These are phyloP conservation scores for Diacarnus erythraeanus DNA, from an alignment of 37 sponge, comb jelly and placozoan genomes.

Conservation along the genomic window DNA sequence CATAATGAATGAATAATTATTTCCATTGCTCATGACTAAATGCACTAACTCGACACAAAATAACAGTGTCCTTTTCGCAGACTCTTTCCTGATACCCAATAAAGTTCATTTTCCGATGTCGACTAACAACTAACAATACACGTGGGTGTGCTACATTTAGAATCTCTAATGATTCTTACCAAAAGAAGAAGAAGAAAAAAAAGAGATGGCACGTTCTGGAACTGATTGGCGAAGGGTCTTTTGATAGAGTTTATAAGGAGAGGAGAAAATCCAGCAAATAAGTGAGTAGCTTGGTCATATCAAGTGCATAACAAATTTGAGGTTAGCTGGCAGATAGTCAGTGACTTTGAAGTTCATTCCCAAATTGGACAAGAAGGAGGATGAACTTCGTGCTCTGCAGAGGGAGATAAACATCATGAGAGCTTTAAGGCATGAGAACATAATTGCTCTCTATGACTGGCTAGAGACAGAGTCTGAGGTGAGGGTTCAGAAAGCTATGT, in stretches of 20 bases:
- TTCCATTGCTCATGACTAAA: neutral
- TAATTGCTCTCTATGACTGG: slow-evolving; percentile 86
- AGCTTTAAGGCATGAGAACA: slow-evolving; percentile 76
- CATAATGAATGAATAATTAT: too few relatives aligned
- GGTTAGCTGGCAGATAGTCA: slow-evolving; percentile 18
- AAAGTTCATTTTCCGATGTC: slow-evolving; percentile 80
- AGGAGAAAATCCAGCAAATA: slow-evolving; percentile 58
- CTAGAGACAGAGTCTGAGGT: slow-evolving; percentile 90
- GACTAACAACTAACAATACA: too few relatives aligned
- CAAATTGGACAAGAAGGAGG: slow-evolving; percentile 67
- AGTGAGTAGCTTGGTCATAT: slow-evolving; percentile 15
- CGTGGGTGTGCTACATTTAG: slow-evolving; percentile 8
- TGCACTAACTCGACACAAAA: slow-evolving; percentile 70
- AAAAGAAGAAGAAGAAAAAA: neutral
- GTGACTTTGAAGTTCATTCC: slow-evolving; percentile 96
- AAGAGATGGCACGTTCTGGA: slow-evolving; percentile 58
- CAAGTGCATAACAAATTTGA: neutral
- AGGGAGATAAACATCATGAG: slow-evolving; percentile 87
- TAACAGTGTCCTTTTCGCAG: slow-evolving; percentile 78
- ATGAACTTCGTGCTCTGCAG: slow-evolving; percentile 75
- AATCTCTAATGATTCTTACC: neutral
- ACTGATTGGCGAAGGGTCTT: slow-evolving; percentile 92
- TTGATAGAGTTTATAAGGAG: slow-evolving; percentile 91
- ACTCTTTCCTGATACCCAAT: slow-evolving; percentile 44
- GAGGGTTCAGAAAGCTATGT: neutral